phyloP scores from a whole-genome alignment of 2,113 vertebrate genomes.

The Aramus guarauna region DNA sequence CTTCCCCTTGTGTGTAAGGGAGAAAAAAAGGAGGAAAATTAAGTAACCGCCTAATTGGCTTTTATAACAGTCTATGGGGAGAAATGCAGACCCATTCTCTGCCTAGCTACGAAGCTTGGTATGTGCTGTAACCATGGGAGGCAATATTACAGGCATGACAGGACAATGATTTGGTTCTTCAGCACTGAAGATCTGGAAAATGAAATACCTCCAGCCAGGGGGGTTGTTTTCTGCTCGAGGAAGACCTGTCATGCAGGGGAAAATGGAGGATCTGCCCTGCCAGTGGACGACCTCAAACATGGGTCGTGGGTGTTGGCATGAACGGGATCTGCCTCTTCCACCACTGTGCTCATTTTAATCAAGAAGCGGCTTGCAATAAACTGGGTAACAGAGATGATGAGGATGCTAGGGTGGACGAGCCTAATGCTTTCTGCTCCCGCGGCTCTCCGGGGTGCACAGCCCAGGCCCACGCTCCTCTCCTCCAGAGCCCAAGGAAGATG shows the following conservation, averaged over 20 bases:
- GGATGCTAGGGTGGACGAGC: background rate
- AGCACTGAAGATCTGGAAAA: constrained; percentile 34
- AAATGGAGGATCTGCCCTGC: background rate
- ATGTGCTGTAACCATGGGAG: constrained; percentile 61
- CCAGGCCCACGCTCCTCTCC: accelerated
- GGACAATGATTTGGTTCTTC: constrained; percentile 32
- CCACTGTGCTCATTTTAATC: accelerated
- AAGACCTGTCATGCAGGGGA: background rate
- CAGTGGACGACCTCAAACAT: background rate
- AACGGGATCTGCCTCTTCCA: background rate
- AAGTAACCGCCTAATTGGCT: constrained; percentile 54
- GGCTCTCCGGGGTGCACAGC: background rate
- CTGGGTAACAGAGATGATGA: background rate
- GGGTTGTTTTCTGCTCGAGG: background rate
- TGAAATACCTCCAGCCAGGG: background rate
- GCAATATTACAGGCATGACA: constrained; percentile 37
- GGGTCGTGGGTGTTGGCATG: background rate
- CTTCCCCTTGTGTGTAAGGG: background rate
- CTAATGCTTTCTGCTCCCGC: background rate
- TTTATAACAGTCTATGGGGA: constrained; percentile 50
- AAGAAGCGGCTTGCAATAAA: background rate
- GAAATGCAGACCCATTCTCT: background rate
- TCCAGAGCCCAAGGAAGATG: background rate
- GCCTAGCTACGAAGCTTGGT: constrained; percentile 28
- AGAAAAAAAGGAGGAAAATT: background rate